Base-by-base conservation (phyloP, 2,888 invertebrate species). In the Magallana nippona region DNA sequence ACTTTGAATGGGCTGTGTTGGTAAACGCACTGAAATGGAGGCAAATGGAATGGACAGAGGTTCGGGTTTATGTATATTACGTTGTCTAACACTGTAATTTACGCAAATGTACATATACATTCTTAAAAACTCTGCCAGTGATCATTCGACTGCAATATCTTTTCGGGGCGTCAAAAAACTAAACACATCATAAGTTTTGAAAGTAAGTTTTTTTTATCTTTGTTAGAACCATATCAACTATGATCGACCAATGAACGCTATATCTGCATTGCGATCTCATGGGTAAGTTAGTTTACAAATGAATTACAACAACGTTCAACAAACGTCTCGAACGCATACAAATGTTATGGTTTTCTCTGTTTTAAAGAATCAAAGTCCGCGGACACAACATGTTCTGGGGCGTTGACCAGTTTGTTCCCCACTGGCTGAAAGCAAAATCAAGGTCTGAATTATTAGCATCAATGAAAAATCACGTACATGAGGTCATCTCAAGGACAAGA, bases 1-100 rank as follows among this genome's bases (percentile, higher is more conserved):
- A 89, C 82, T 91, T 91, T 82, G 89, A 91, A 83, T 91, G 90
- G 90, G 90, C 89, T 1, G 89, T 89, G 15, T 80, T 90, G 5
- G 90, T 89, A 77, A 89, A 89, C 58, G 88, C 86, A 5, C 62
- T 91, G 10, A 91, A 91, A 81, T 91, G 91, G 91, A 79, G 80
- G 13, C 83, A 82, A 11, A 89, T 90, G 87, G 91, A 91, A 85
- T 80, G 81, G 82, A 81, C 83, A 15, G 83, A 86, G 81, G 87
- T 88, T 10, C 32, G 60, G 13, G 57, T 77, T 19, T 1, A 15
- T 57, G 17, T 19, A 57, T 19, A 56, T 56, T 17, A 56, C 8
- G 11, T 55, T 10, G 57, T 17, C 11, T 77, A 27, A 77, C 44
- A 44, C 5, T 44, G 8, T 44, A 5, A 44, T 8, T 44, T 44